phyloP scores from a whole-genome alignment of 1,140 invertebrate species.

The Contarinia nasturtii region DNA sequence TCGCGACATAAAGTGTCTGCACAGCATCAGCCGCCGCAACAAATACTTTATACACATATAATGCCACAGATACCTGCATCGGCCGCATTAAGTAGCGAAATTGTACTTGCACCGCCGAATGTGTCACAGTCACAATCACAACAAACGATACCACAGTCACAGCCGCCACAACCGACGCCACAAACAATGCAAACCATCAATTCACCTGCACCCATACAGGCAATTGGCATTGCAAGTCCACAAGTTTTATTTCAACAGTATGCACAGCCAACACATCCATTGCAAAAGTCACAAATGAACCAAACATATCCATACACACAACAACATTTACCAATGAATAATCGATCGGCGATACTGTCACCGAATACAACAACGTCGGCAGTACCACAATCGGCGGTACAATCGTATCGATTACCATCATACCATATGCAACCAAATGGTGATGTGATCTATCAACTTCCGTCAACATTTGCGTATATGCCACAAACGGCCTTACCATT shows the following conservation, averaged over 20 bases:
- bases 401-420: slow-evolving; percentile 22
- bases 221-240: slow-evolving; percentile 7
- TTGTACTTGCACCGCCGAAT: background rate
- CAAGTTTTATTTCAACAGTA: slow-evolving; percentile 8
- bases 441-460: slow-evolving; percentile 25
- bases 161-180: slow-evolving; percentile 3
- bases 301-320: slow-evolving; percentile 19
- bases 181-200: background rate
- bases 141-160: background rate
- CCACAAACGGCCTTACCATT: slow-evolving; percentile 17
- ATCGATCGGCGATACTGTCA: background rate
- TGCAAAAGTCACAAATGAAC: slow-evolving; percentile 7
- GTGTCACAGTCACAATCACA: background rate
- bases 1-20: background rate
- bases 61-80: background rate
- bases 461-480: slow-evolving; percentile 9
- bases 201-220: slow-evolving; percentile 2
- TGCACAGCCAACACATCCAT: slow-evolving; percentile 6
- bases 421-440: slow-evolving; percentile 22
- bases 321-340: slow-evolving; percentile 3
- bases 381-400: background rate
- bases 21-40: slow-evolving; percentile 10
- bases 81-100: too few species aligned
- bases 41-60: background rate
- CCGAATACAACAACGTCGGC: background rate